phyloP scores from a whole-genome alignment of 2,888 invertebrate genomes.

The Calameuta filiformis region DNA sequence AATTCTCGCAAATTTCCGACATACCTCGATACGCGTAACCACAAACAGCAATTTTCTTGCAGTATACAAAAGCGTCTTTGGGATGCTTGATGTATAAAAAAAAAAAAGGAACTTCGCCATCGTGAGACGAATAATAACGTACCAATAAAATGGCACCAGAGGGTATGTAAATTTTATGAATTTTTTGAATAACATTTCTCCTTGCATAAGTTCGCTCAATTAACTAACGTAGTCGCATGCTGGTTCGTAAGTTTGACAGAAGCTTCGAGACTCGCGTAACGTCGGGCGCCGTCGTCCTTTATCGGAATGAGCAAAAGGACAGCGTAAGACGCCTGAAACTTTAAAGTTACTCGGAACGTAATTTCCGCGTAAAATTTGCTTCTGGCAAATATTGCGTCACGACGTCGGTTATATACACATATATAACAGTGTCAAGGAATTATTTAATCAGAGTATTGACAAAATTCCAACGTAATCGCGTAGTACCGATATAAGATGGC shows the following conservation, averaged over 20 bases:
- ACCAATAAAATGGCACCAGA: not conserved
- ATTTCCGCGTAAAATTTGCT: not conserved
- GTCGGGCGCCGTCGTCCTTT: no score
- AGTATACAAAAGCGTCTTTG: not conserved
- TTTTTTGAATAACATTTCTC: not conserved
- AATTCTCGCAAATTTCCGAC: not conserved
- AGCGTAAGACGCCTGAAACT: not conserved
- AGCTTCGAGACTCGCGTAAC: no score
- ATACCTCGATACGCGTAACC: not conserved
- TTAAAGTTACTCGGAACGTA: not conserved
- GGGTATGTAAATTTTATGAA: not conserved
- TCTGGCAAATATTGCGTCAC: not conserved
- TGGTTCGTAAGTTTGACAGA: no score
- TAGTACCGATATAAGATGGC: no score
- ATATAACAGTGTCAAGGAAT: no score
- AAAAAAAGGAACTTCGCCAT: not conserved
- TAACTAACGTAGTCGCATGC: no score
- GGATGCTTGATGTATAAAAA: not conserved
- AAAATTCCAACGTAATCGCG: no score
- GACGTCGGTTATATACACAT: not conserved
- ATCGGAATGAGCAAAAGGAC: not conserved
- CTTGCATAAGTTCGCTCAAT: not conserved
- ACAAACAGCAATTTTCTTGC: not conserved
- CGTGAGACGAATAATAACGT: not conserved
- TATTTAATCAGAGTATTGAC: no score